A percentile compares a stretch with the other conserved stretches of the same genome.
These are phyloP conservation scores for Liasis olivaceus DNA, from an alignment of 2,797 vertebrate genomes.

Conservation along the genomic window DNA sequence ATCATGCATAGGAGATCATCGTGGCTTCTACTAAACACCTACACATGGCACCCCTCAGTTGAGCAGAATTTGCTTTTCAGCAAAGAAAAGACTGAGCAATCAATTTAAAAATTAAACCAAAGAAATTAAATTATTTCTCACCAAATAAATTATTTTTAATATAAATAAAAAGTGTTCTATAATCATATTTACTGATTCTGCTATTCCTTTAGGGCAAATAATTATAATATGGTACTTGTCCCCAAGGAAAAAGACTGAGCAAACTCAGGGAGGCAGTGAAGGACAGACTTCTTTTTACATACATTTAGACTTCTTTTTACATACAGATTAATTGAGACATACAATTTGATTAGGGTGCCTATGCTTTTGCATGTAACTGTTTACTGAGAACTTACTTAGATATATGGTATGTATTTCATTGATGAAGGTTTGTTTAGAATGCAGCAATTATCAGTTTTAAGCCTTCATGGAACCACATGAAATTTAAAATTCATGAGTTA, in stretches of 20 bases:
- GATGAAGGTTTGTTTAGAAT: slow-evolving; percentile 26
- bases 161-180: background rate
- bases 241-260: background rate
- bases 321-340: background rate
- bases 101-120: background rate
- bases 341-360: background rate
- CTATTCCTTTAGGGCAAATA: background rate
- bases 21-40: background rate
- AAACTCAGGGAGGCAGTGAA: no score
- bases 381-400: slow-evolving; percentile 18
- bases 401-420: slow-evolving; percentile 29
- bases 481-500: slow-evolving; percentile 41
- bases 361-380: background rate
- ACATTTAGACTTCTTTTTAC: background rate
- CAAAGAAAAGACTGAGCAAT: background rate
- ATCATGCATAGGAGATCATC: background rate
- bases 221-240: background rate
- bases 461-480: slow-evolving; percentile 43
- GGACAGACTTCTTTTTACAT: background rate
- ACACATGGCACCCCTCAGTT: background rate
- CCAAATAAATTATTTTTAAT: background rate
- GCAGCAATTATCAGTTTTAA: background rate
- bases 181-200: background rate
- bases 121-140: background rate
- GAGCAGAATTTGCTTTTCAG: background rate